phyloP scores from a whole-genome alignment of 2,888 invertebrate species.

The Neoaliturus tenellus region DNA sequence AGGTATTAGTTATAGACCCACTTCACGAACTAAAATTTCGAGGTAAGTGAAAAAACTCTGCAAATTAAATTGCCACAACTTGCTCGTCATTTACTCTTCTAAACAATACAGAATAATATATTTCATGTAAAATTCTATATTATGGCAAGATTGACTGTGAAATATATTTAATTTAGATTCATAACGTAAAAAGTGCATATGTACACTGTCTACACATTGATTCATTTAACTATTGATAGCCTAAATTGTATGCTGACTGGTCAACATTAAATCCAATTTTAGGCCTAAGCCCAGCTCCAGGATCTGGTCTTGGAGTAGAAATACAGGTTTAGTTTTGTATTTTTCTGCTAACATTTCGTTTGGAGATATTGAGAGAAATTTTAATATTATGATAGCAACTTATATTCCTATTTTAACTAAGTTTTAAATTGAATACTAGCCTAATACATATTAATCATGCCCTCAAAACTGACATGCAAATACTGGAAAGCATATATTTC shows the following conservation, averaged over 20 bases:
- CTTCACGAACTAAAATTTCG: conserved; percentile 92
- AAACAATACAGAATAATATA: background rate
- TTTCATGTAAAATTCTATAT: background rate
- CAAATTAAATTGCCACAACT: background rate
- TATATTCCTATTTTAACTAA: no score
- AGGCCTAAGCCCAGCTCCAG: conserved; percentile 27
- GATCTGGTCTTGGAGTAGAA: background rate
- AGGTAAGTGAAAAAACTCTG: conserved; percentile 79
- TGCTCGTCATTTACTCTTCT: background rate
- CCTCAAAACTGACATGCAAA: no score
- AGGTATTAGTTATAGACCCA: conserved; percentile 91
- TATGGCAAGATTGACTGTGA: background rate
- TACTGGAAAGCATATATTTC: no score
- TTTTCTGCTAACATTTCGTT: no score
- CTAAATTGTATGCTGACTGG: conserved; percentile 10
- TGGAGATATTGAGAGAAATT: no score
- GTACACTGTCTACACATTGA: background rate
- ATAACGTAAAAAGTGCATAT: no score
- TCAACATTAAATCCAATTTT: conserved; percentile 30
- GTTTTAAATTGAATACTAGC: no score
- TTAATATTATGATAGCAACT: no score
- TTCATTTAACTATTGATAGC: background rate
- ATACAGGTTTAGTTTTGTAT: background rate
- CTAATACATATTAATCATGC: no score
- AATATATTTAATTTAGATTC: background rate